Base-by-base conservation (phyloP, 2,888 invertebrate genomes). In the Byasa hedistus region DNA sequence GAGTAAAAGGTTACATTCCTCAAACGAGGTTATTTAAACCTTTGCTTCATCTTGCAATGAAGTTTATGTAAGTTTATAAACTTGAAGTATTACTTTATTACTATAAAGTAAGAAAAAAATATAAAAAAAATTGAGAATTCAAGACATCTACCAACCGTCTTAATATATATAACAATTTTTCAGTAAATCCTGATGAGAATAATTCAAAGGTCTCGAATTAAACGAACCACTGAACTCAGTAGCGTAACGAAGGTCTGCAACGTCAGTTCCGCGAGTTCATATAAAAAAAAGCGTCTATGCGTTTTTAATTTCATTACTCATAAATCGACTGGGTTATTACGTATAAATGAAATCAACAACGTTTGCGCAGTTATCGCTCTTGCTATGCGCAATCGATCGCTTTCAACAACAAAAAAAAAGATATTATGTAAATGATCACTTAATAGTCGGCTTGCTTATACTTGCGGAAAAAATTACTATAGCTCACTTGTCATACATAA, bases 141-240 rank as follows among this genome's bases (percentile, higher is more conserved):
- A 39, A 15, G 12, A 39, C 19, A 19, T 5, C 19, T n/a, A 8
- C 7, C 1, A 48, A 48, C 4, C 48, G n/a, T 19, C n/a, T n/a
- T 48, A n/a, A n/a, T 19, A 19, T n/a, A 48, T 1, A n/a, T n/a
- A 19, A 48, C 7, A 48, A 44, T 19, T 48, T 48, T 48, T 48
- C 19, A 48, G 5, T 5, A 15, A 48, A n/a, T 12, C 7, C 3
- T 12, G 4, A 48, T 4, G 48, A 48, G 48, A 48, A 48, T n/a
- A 7, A 19, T n/a, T 48, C 48, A 23, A 61, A 61, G 61, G 61
- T 61, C 54, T 22, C 17, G 39, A 39, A 61, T 22, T 51, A 55
- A 61, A 39, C 54, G 54, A 61, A 61, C 61, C 61, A 32, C 32
- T 52, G 51, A 61, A 61, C 54, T 54, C 21, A 8, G 54, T 61